phyloP scores from a whole-genome alignment of 2,888 invertebrate species.

The Spodoptera littoralis region DNA sequence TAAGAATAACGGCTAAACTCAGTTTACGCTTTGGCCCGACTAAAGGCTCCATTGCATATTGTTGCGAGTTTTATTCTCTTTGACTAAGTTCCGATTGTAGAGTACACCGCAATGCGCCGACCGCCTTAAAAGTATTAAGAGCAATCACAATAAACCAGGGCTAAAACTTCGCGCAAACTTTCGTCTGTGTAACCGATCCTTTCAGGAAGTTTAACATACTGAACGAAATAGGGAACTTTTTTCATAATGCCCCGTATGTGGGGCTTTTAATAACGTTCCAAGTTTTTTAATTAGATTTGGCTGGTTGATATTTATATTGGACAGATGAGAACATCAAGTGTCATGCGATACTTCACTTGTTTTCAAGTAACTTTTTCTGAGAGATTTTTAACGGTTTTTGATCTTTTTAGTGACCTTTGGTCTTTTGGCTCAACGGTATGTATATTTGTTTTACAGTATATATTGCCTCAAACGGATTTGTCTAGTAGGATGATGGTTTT shows the following conservation, averaged over 20 bases:
- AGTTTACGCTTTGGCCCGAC: constrained; percentile 48
- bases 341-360: constrained; percentile 14
- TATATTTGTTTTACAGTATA: no score
- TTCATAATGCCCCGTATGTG: constrained; percentile 58
- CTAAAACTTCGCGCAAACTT: constrained; percentile 66
- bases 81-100: constrained; percentile 76
- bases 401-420: no score
- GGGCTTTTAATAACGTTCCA: constrained; percentile 50
- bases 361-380: constrained; percentile 5
- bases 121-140: constrained; percentile 73
- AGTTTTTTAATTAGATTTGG: constrained; percentile 59
- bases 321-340: constrained; percentile 15
- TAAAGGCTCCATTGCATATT: constrained; percentile 70
- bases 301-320: constrained; percentile 26
- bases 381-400: neutral
- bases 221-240: constrained; percentile 54
- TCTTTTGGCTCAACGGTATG: no score
- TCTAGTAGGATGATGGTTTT: no score
- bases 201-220: constrained; percentile 54
- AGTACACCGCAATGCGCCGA: constrained; percentile 75
- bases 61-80: constrained; percentile 74
- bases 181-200: constrained; percentile 53
- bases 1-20: constrained; percentile 43
- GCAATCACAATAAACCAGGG: constrained; percentile 77
- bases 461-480: no score